phyloP scores from a whole-genome alignment of 2,113 vertebrate species.

The Hypocryptadius cinnamomeus region DNA sequence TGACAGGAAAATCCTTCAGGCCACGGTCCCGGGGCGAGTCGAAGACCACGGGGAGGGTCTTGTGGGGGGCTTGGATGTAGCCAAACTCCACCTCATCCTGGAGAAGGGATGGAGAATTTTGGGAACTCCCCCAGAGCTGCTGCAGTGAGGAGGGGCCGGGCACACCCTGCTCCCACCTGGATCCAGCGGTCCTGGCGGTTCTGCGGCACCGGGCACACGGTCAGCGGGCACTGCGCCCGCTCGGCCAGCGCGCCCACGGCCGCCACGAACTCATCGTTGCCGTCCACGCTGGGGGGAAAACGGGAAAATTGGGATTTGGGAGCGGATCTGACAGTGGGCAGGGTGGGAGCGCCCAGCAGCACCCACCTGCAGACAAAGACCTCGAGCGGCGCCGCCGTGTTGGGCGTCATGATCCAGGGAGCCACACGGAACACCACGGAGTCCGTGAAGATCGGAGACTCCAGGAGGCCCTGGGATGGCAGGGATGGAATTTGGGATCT shows the following conservation, averaged over 20 bases:
- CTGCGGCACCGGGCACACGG: conserved; percentile 59
- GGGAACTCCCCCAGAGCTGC: neutral
- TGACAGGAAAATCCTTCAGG: conserved; percentile 75
- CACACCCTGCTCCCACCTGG: conserved; percentile 69
- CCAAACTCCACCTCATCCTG: conserved; percentile 96
- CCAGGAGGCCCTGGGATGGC: conserved; percentile 21
- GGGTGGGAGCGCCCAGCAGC: accelerated
- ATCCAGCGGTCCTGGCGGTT: conserved; percentile 89
- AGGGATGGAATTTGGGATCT: neutral
- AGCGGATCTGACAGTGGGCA: accelerated
- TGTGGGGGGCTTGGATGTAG: conserved; percentile 85
- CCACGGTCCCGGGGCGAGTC: conserved; percentile 82
- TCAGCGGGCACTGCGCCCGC: conserved; percentile 69
- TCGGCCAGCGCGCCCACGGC: conserved; percentile 60
- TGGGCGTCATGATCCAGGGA: conserved; percentile 95
- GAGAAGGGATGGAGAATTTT: neutral
- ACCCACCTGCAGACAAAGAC: conserved; percentile 82
- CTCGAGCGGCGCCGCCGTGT: conserved; percentile 76
- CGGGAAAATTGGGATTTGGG: neutral
- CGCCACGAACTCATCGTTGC: conserved; percentile 73
- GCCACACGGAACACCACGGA: conserved; percentile 80
- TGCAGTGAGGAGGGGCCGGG: neutral
- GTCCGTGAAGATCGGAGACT: conserved; percentile 86
- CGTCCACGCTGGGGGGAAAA: neutral
- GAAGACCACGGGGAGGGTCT: conserved; percentile 84